Evolutionary conservation across 2,888 invertebrate species (phyloP).

Genomic region (Spilosoma lubricipeda): DNA sequence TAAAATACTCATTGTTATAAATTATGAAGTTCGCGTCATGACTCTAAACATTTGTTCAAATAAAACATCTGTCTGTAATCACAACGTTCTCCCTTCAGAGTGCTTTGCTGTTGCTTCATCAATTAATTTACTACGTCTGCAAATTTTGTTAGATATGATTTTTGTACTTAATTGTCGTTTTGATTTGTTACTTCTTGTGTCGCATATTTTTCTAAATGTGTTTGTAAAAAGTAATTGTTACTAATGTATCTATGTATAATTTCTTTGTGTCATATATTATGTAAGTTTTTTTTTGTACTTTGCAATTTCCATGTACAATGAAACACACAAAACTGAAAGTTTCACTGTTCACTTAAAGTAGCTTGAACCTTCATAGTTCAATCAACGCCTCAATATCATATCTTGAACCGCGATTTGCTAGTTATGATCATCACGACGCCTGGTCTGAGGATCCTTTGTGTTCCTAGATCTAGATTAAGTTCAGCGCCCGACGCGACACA

Average conservation of each 20-base stretch:
- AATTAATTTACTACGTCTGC: neutral
- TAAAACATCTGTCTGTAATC: constrained; percentile 28
- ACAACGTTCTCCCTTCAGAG: constrained; percentile 25
- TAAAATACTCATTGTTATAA: constrained; percentile 2
- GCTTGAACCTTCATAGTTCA: no score
- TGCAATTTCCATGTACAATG: neutral
- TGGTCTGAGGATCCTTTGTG: neutral
- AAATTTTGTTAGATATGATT: neutral
- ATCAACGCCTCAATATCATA: neutral
- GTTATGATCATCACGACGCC: neutral
- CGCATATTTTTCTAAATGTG: neutral
- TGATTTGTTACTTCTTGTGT: neutral
- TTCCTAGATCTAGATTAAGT: constrained; percentile 41
- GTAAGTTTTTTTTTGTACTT: neutral
- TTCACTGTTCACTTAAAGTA: no score
- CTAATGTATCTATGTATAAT: no score
- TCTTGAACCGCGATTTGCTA: no score
- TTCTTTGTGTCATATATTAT: neutral
- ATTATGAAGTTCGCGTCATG: constrained; percentile 22
- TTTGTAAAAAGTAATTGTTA: neutral
- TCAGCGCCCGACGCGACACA: constrained; percentile 58
- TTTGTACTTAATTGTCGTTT: neutral
- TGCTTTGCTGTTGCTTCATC: neutral
- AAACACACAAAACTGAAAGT: neutral
- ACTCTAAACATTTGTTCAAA: constrained; percentile 38